Conservation (phyloP, 2,888 invertebrate species). For the Chrysolina haemoptera region DNA sequence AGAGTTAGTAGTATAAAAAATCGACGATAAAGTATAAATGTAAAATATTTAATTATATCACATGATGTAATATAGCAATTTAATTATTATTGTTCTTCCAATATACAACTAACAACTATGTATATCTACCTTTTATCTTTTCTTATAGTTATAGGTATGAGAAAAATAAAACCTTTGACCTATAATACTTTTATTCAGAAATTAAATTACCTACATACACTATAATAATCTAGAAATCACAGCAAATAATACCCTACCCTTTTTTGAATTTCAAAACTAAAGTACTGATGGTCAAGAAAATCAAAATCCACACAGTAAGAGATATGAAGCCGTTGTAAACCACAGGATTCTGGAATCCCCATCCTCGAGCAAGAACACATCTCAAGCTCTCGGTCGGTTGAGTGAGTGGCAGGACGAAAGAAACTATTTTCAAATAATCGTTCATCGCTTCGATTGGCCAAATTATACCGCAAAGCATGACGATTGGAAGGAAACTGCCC, state of each 20-base stretch:
- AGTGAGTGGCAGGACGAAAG: constrained; percentile 86
- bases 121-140: no score
- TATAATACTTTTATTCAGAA: neutral
- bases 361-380: constrained; percentile 88
- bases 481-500: constrained; percentile 89
- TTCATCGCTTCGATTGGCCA: constrained; percentile 98
- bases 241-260: constrained; percentile 72
- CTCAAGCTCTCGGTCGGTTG: constrained; percentile 90
- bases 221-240: constrained; percentile 14
- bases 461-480: constrained; percentile 90
- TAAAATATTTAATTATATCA: no score
- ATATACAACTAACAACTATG: no score
- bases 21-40: no score
- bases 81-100: no score
- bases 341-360: constrained; percentile 79
- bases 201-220: constrained; percentile 16
- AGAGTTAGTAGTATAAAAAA: no score
- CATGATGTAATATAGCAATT: no score
- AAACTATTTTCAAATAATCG: constrained; percentile 76
- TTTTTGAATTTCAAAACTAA: constrained; percentile 87
- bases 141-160: no score
- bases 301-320: constrained; percentile 83
- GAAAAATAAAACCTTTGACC: no score
- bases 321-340: constrained; percentile 89
- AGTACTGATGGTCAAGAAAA: constrained; percentile 83